Evolutionary conservation across 2,113 vertebrate species (phyloP).

Genomic region (Boulengeromyrus knoepffleri): DNA sequence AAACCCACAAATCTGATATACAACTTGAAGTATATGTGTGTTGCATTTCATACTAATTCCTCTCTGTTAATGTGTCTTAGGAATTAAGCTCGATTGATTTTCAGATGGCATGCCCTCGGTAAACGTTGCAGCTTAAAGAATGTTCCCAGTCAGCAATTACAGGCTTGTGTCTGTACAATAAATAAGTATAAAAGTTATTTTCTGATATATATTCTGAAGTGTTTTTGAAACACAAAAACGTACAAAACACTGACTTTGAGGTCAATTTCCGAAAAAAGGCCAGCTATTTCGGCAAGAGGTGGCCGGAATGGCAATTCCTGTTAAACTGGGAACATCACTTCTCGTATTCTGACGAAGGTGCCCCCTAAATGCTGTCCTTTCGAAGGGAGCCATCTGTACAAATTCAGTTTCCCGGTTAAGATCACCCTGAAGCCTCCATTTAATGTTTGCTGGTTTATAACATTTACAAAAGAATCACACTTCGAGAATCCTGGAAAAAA

Average conservation of each 20-base stretch:
- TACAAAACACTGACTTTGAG: slow-evolving; percentile 63
- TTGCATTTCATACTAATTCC: slow-evolving; percentile 2
- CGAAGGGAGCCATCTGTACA: background rate
- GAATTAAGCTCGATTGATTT: background rate
- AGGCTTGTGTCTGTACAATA: slow-evolving; percentile 77
- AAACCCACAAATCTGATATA: background rate
- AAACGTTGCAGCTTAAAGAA: slow-evolving; percentile 48
- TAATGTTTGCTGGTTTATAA: slow-evolving; percentile 35
- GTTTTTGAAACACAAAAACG: slow-evolving; percentile 67
- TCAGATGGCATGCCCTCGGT: background rate
- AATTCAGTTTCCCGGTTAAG: background rate
- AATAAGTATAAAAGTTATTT: slow-evolving; percentile 93
- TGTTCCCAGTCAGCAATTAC: slow-evolving; percentile 43
- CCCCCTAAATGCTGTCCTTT: background rate
- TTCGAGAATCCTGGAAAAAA: slow-evolving; percentile 22
- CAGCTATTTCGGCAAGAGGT: slow-evolving; percentile 80
- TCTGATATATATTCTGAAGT: slow-evolving; percentile 66
- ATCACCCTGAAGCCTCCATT: background rate
- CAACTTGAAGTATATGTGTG: background rate
- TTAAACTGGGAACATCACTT: slow-evolving; percentile 23
- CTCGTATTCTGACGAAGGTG: background rate
- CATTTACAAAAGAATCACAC: slow-evolving; percentile 38
- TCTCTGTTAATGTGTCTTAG: background rate
- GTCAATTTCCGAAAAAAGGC: slow-evolving; percentile 81
- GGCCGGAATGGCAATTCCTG: slow-evolving; percentile 32